Percentiles rank a stretch among this genome's conserved stretches.
These are phyloP conservation scores for Euplagia quadripunctaria DNA, from an alignment of 2,888 invertebrate species.

Conservation along the genomic window DNA sequence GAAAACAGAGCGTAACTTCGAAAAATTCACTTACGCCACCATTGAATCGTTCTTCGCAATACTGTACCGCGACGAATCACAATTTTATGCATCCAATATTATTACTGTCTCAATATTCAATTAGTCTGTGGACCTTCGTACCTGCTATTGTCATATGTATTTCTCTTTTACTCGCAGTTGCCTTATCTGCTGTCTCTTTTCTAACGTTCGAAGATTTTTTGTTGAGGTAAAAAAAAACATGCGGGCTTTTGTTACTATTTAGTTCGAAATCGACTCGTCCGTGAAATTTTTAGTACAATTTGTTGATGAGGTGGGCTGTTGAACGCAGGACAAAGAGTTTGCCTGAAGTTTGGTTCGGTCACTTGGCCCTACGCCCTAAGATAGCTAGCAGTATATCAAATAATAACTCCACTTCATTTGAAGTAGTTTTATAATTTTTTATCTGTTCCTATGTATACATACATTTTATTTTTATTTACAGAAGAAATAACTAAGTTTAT, in stretches of 20 bases:
- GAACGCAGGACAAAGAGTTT: conserved; percentile 26
- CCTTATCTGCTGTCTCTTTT: conserved; percentile 21
- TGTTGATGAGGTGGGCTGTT: conserved; percentile 29
- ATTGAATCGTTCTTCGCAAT: conserved; percentile 35
- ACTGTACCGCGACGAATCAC: conserved; percentile 39
- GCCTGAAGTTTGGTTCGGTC: conserved; percentile 4
- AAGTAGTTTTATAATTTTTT: not conserved
- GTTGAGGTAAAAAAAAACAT: conserved; percentile 29
- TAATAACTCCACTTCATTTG: not conserved
- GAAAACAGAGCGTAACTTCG: conserved; percentile 30
- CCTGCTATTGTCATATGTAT: conserved; percentile 69
- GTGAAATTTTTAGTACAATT: conserved; percentile 51
- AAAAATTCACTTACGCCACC: conserved; percentile 13
- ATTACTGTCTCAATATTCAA: conserved; percentile 59
- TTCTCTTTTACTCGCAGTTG: conserved; percentile 42
- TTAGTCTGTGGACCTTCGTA: conserved; percentile 66
- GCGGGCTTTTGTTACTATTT: conserved; percentile 39
- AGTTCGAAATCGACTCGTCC: conserved; percentile 37
- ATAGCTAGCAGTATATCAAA: not conserved
- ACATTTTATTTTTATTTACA: too few relatives aligned
- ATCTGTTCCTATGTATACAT: not conserved
- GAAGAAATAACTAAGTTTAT: too few relatives aligned
- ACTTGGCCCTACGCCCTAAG: not conserved
- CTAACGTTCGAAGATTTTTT: conserved; percentile 54
- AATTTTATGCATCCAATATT: conserved; percentile 52